Evolutionary conservation across 2,113 vertebrate species (phyloP), one percentile per base, ranked within the genome.

Genomic region (Turnix velox): DNA sequence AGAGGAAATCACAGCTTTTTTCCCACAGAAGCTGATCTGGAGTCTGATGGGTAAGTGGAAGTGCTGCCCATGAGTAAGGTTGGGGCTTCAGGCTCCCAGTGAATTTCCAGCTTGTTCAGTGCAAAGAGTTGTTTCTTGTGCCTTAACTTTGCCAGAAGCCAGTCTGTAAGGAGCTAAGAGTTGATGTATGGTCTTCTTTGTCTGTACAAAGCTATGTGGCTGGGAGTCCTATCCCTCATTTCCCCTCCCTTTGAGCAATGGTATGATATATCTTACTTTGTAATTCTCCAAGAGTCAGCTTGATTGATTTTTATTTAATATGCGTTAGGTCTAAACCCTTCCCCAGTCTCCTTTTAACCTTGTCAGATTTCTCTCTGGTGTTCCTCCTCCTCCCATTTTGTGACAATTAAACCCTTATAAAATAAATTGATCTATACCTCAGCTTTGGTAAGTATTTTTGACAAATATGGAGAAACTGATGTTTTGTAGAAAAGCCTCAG

Each of bases 241-340:
- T 91, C 45, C 31, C 11, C 33, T 79, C 57, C 9, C 31, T 90
- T 58, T 46, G 58, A 79, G 67, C 25, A 30, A 30, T 54, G 46
- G 42, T 69, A 7, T 79, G 58, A 35, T 83, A 0, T 45, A 27
- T 85, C 62, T 90, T 90, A 75, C 35, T 68, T 84, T 11, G 49
- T 80, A 93, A 83, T 88, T 92, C 83, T 83, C 80, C 49, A 58
- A 33, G 76, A 61, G 55, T 81, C 18, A 7, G 42, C 4, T 22
- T 87, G 92, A 83, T 88, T 93, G 88, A 94, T 90, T 94, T 93
- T 80, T 83, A 62, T 90, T 65, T 93, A 88, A 66, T 78, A 55
- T n/a, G 18, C 61, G 58, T 76, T 86, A 73, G 86, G 28, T 59
- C 49, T 77, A 78, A 79, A 43, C 58, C 48, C 88, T 93, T 92